Conservation (phyloP, 1,140 invertebrate species). For the Octopus sinensis region DNA sequence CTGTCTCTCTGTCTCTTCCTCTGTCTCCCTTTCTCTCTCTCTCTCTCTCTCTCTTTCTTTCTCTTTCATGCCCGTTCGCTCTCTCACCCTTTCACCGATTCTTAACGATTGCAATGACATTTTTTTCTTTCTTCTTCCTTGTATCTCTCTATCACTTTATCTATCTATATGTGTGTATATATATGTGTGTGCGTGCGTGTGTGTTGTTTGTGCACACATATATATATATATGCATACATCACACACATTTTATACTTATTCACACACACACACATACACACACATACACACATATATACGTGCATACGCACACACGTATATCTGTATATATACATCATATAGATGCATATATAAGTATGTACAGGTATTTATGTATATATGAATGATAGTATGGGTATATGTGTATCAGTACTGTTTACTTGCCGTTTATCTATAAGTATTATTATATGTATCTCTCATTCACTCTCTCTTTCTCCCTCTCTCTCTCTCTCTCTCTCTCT, state of each 20-base stretch:
- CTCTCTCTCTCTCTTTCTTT: too few relatives aligned
- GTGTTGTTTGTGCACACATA: not conserved
- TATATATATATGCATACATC: not conserved
- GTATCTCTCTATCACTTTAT: not conserved
- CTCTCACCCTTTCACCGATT: too few relatives aligned
- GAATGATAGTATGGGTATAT: not conserved
- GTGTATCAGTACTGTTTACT: too few relatives aligned
- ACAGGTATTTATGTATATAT: not conserved
- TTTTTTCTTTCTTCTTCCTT: not conserved
- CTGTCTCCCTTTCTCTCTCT: too few relatives aligned
- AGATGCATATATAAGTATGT: not conserved
- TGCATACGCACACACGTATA: not conserved
- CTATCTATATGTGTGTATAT: not conserved
- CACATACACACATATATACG: not conserved
- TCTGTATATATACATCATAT: not conserved
- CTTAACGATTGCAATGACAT: too few relatives aligned
- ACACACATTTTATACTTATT: not conserved
- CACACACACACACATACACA: not conserved
- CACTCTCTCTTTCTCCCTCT: too few relatives aligned
- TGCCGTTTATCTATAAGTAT: too few relatives aligned
- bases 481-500: too few relatives aligned
- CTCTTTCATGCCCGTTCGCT: too few relatives aligned
- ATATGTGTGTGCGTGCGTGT: not conserved
- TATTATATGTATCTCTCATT: too few relatives aligned
- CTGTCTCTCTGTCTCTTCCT: too few relatives aligned